Evolutionary conservation across 2,888 invertebrate genomes (phyloP), one percentile per base, ranked within the genome.

Genomic region (Pecten maximus): DNA sequence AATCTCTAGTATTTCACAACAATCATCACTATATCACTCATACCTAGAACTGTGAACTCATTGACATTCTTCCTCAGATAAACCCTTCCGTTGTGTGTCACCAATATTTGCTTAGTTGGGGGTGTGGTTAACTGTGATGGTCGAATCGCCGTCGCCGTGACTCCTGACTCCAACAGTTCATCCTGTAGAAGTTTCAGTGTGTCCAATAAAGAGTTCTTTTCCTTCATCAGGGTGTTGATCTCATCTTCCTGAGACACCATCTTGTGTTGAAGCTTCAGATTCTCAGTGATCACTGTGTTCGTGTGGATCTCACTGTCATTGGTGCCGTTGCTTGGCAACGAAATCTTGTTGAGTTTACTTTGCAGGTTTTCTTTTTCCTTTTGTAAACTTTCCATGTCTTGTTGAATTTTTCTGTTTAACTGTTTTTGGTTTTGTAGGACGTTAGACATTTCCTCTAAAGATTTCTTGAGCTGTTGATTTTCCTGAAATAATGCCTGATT

Each of bases 131-230:
- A 74, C 74, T 74, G 6, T 74, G 74, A 74, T 74, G 74, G 16
- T 74, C 74, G 6, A 74, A n/a, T 10, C 28, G 88, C 23, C 44
- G 40, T 48, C 87, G 90, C 2, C 87, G 89, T 40, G 92, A 93
- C 91, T 95, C 95, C 0, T n/a, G 95, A 95, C n/a, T 92, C 91
- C 39, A 95, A 90, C 74, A 96, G 91, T 87, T 96, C 96, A 86
- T 95, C 95, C 91, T 96, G 95, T 89, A 96, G 89, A 19, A 95
- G 91, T 87, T 95, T 92, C 40, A 95, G 88, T 10, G 95, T 95
- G 16, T 94, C 92, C 40, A 95, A 87, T 87, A 95, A 90, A 3
- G 95, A 95, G 15, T 95, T 93, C 89, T 95, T 95, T 92, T 96
- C 96, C 89, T 91, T 90, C n/a, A 88, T 92, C 54, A 93, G 90